These are phyloP conservation scores for Tenualosa thibaudeaui DNA, from an alignment of 2,797 vertebrate genomes.

Conservation along the genomic window DNA sequence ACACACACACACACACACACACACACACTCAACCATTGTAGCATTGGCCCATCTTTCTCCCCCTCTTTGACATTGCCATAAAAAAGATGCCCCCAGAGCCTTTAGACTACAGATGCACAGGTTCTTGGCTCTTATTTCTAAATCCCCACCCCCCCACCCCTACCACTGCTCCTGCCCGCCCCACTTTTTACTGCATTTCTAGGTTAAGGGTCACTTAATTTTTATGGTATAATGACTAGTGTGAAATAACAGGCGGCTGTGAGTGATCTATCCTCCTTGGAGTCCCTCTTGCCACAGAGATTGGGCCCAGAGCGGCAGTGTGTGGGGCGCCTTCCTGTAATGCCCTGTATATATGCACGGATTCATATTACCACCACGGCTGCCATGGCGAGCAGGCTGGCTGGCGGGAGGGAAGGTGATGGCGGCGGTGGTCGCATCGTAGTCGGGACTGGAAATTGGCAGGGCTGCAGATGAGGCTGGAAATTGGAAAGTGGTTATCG, in stretches of 20 bases:
- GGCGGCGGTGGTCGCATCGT: not conserved
- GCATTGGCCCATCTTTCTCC: constrained; percentile 39
- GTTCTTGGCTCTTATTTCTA: not conserved
- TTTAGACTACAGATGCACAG: constrained; percentile 51
- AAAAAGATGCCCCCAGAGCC: constrained; percentile 34
- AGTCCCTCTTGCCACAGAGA: not conserved
- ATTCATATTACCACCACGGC: constrained; percentile 77
- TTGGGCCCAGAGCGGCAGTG: constrained; percentile 8
- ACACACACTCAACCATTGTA: constrained; percentile 18
- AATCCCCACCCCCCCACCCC: not conserved
- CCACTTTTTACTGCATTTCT: constrained; percentile 47
- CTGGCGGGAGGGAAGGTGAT: not conserved
- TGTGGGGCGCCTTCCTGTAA: constrained; percentile 70
- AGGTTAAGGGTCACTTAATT: constrained; percentile 72
- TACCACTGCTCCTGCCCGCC: not conserved
- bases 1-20: not conserved
- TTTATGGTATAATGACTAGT: constrained; percentile 78
- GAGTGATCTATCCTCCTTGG: constrained; percentile 54
- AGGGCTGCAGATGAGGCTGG: constrained; percentile 80
- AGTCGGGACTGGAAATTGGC: constrained; percentile 67
- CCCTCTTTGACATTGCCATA: not conserved
- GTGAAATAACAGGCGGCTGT: constrained; percentile 67
- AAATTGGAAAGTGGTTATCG: constrained; percentile 83
- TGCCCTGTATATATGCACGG: constrained; percentile 82
- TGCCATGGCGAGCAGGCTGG: constrained; percentile 45